Base-by-base conservation (phyloP, 1,140 invertebrate species). In the Chironomus tepperi region DNA sequence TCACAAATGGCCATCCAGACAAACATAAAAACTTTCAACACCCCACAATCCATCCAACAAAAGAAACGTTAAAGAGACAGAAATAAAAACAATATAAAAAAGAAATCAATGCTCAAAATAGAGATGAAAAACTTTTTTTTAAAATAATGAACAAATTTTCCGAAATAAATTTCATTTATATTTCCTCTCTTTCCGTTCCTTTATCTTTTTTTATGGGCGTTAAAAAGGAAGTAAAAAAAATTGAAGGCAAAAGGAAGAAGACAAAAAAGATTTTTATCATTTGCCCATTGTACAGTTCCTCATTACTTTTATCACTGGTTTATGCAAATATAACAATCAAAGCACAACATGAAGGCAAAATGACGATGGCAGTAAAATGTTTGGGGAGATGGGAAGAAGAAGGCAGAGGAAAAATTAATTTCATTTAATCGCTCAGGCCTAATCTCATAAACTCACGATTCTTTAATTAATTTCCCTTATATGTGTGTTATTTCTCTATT, bases 271-370 rank as follows among this genome's bases (percentile, higher is more conserved):
- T 57, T 57, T 57, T 57, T 57, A 57, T 57, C 47, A 57, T 57
- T 7, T 57, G 12, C 12, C 43, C n/a, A 57, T 57, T 57, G 47
- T 57, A 57, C 47, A 57, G 47, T 57, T 57, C 47, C n/a, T 57
- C 47, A 57, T 57, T 70, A 21, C 18, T 70, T 70, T 18, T 18
- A 70, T 70, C 65, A 19, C 19, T 70, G 18, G 8, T 70, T 70
- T 70, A 70, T 70, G 65, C 65, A 70, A 70, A 70, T 21, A 70
- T 70, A 70, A 70, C 16, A 18, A 70, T 57, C 47, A 57, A 57
- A 57, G 47, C 12, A 5, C 12, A 57, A 57, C n/a, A n/a, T 57
- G 47, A 57, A 15, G 47, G 47, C 47, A 57, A 57, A n/a, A 57
- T 57, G 12, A 57, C n/a, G 47, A 57, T 34, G 24, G 24, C 24